Evolutionary conservation across 2,888 invertebrate species (phyloP).

Genomic region (Drosophila demipolita): DNA sequence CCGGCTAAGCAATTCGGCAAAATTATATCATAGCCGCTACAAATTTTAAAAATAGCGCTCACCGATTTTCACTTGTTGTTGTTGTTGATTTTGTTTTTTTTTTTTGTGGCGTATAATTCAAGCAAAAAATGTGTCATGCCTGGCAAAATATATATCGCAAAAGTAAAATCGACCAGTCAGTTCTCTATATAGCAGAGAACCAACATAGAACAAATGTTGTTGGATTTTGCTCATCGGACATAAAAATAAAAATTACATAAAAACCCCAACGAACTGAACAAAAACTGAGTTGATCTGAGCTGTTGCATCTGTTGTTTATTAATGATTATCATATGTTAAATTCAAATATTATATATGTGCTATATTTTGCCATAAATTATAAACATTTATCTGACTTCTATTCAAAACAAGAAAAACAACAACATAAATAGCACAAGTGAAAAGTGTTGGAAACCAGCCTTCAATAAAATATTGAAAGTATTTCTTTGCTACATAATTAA

Average conservation of each 20-base stretch:
- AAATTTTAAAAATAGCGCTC: constrained; percentile 75
- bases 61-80: constrained; percentile 44
- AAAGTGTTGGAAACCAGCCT: background rate
- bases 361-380: constrained; percentile 43
- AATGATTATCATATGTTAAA: constrained; percentile 45
- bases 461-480: background rate
- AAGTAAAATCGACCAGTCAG: constrained; percentile 40
- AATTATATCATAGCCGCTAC: constrained; percentile 76
- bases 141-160: constrained; percentile 44
- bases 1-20: constrained; percentile 72
- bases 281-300: constrained; percentile 12
- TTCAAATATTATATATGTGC: constrained; percentile 5
- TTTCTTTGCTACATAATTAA: background rate
- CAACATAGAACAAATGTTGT: constrained; percentile 7
- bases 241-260: constrained; percentile 16
- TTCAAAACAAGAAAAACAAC: constrained; percentile 49
- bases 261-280: constrained; percentile 18
- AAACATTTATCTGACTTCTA: constrained; percentile 19
- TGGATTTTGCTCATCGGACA: constrained; percentile 20
- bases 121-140: constrained; percentile 72
- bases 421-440: constrained; percentile 1
- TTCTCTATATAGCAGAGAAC: constrained; percentile 15
- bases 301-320: constrained; percentile 45
- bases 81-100: constrained; percentile 2
- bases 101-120: constrained; percentile 48